Evolutionary conservation across 1,140 invertebrate species (phyloP).

Genomic region (Rhizoglyphus robini): DNA sequence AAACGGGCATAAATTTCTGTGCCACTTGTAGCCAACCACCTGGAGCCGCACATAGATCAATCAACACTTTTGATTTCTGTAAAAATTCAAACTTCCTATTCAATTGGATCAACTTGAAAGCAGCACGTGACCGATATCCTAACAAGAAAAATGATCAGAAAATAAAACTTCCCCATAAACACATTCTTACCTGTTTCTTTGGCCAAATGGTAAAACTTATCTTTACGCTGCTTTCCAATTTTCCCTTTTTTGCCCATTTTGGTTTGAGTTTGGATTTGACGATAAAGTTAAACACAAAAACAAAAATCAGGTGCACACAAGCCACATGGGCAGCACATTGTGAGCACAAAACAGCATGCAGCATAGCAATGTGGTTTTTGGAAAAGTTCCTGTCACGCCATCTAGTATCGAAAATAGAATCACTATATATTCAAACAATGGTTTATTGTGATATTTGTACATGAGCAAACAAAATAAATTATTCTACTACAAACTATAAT

Average conservation of each 20-base stretch:
- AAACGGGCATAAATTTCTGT: slow-evolving; percentile 91
- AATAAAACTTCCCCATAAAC: not conserved
- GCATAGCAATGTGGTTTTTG: not conserved
- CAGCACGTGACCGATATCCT: slow-evolving; percentile 91
- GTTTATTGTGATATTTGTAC: not conserved
- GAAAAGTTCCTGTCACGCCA: too few species aligned
- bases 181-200: slow-evolving; percentile 78
- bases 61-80: slow-evolving; percentile 82
- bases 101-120: slow-evolving; percentile 95
- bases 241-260: slow-evolving; percentile 93
- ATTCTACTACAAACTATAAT: not conserved
- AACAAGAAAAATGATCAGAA: slow-evolving; percentile 29
- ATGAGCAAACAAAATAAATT: not conserved
- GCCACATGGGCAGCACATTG: not conserved
- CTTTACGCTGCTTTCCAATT: slow-evolving; percentile 91
- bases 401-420: not conserved
- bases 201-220: slow-evolving; percentile 96
- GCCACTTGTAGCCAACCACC: slow-evolving; percentile 99
- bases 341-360: not conserved
- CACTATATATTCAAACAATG: not conserved
- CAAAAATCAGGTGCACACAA: not conserved
- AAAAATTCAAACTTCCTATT: slow-evolving; percentile 96
- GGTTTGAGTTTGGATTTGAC: too few species aligned
- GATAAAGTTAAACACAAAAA: not conserved
- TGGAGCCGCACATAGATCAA: slow-evolving; percentile 97